Evolutionary conservation across 1,140 invertebrate species (phyloP).

Genomic region (Pissodes strobi): DNA sequence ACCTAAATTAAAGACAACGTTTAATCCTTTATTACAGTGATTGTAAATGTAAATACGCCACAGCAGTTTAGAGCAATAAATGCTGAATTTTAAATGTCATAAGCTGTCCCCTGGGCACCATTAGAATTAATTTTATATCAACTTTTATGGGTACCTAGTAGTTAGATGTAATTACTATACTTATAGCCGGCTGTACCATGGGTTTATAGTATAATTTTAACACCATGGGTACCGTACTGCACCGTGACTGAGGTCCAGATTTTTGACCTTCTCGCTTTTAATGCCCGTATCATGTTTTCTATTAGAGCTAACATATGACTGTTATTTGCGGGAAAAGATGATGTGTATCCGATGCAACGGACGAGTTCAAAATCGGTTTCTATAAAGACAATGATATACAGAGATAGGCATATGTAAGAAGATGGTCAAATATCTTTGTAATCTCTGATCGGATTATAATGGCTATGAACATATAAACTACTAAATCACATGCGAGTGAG

Average conservation of each 20-base stretch:
- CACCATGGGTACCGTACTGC: slow-evolving; percentile 28
- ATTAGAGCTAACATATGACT: slow-evolving; percentile 15
- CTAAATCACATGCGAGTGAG: too few relatives aligned
- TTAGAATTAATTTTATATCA: slow-evolving; percentile 35
- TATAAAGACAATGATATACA: too few relatives aligned
- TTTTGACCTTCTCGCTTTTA: slow-evolving; percentile 26
- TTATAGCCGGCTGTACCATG: slow-evolving; percentile 11
- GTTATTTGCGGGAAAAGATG: too few relatives aligned
- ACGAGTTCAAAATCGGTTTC: too few relatives aligned
- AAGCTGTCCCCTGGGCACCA: slow-evolving; percentile 26
- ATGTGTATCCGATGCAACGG: too few relatives aligned
- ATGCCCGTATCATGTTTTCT: slow-evolving; percentile 29
- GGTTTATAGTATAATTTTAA: slow-evolving; percentile 34
- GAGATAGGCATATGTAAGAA: too few relatives aligned
- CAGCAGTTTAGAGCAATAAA: slow-evolving; percentile 8
- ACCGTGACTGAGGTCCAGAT: slow-evolving; percentile 28
- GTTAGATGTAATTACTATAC: slow-evolving; percentile 30
- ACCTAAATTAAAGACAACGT: too few relatives aligned
- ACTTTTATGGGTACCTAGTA: slow-evolving; percentile 27
- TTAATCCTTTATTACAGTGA: too few relatives aligned
- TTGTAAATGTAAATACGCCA: slow-evolving; percentile 7
- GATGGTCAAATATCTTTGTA: too few relatives aligned
- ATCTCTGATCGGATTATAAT: too few relatives aligned
- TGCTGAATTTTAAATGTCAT: slow-evolving; percentile 26
- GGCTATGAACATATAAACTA: too few relatives aligned